Base-by-base conservation (phyloP, 2,888 invertebrate species). In the Ophraella communa region DNA sequence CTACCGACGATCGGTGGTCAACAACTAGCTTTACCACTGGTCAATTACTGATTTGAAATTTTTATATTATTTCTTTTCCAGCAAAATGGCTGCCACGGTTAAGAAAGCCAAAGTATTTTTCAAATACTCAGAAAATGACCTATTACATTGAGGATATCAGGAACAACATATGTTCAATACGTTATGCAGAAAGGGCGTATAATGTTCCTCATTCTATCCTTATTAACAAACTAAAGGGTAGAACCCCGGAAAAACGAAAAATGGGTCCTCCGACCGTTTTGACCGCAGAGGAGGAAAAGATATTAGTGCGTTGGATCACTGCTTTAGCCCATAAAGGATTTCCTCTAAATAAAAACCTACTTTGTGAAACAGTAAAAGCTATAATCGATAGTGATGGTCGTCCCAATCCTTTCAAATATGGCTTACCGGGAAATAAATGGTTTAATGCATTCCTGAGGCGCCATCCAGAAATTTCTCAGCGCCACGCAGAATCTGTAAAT, bases 331-430 rank as follows among this genome's bases (percentile, higher is more conserved):
- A 66, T 47, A 70, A 68, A 45, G 65, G 64, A 55, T 62, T 67
- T 65, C 67, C 67, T 14, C n/a, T 68, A 1, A 68, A 70, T 42
- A 68, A 66, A 68, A 49, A 24, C 11, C 47, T 35, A 30, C 57
- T 68, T 23, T 66, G 67, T 56, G 61, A 66, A 60, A 66, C 69
- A 58, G 69, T 66, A n/a, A 58, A 44, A 23, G 67, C 67, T 59
- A 70, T 70, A 39, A 52, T 68, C 42, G 59, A 64, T 62, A 39
- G 55, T n/a, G 67, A 64, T 49, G 56, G 54, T 59, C 62, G 64
- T 64, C 39, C 45, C 52, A 53, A 63, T 23, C 63, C 58, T 55
- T 67, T 68, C 60, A 52, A 52, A 54, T 60, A 70, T 62, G 62
- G 59, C 45, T 42, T 67, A 42, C 65, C 62, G 57, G 65, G 44